Evolutionary conservation across 1,140 invertebrate species (phyloP), one percentile per base, ranked within the genome.

Genomic region (Whitmania pigra): DNA sequence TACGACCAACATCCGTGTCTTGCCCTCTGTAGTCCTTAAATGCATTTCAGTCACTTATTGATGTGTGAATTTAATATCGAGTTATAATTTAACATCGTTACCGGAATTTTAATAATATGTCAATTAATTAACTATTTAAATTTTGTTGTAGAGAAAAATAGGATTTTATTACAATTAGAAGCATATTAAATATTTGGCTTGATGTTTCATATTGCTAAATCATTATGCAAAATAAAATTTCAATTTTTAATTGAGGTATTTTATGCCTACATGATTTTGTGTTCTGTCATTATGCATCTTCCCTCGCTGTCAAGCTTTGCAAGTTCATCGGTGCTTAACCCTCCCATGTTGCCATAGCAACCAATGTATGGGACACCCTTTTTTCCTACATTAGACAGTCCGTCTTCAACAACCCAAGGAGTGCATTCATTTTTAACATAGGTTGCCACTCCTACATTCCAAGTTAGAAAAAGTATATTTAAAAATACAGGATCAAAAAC

Each of bases 231-330:
- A 63, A 63, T n/a, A 5, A 63, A 63, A 63, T n/a, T 5, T 63
- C 13, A 27, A 17, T 27, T 63, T 0, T 63, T 49, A 49, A 17
- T 36, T 6, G 2, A 36, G 5, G 43, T 49, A 17, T 7, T 7
- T 17, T 49, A 49, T 17, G 68, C 70, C 69, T 74, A 84, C 80
- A 78, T 79, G 29, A 85, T 78, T 60, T 74, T 74, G 74, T 86
- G 85, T 63, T 84, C 80, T 27, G 85, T 86, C 13, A 85, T 80
- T 11, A 86, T 78, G 70, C 80, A 76, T 72, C 85, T 75, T n/a
- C 85, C 85, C 77, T 86, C 85, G 68, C 77, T 75, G 79, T 86
- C 85, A 27, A 85, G 74, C 40, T 77, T 71, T 27, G 80, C 75
- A 1, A 84, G 74, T 71, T 82, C 80, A 25, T 80, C 79, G 54